Percentiles rank a stretch among this genome's conserved stretches.
phyloP scores from a whole-genome alignment of 1,140 invertebrate genomes.

The Zaprionus camerounensis region DNA sequence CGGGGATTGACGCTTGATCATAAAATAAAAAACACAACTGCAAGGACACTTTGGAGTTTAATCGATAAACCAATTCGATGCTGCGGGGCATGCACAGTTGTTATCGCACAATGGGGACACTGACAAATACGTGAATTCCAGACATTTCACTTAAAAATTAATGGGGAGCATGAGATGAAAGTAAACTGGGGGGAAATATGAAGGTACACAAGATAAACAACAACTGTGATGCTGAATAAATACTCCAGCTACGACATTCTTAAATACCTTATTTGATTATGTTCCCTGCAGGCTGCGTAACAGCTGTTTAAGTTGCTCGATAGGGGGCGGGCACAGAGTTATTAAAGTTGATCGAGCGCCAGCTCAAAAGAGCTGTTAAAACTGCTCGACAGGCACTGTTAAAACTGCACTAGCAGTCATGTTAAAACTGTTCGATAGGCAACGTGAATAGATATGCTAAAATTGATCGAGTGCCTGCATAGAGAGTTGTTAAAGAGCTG shows the following conservation, averaged over 20 bases:
- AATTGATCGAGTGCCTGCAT: no score
- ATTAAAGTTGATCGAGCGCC: background rate
- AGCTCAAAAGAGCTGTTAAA: background rate
- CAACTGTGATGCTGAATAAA: background rate
- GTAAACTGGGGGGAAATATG: slow-evolving; percentile 10
- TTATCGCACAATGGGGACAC: slow-evolving; percentile 3
- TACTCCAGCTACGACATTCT: background rate
- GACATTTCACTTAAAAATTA: background rate
- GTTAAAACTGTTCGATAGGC: background rate
- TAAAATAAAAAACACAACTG: background rate
- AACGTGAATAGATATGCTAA: background rate
- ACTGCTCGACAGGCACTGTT: background rate
- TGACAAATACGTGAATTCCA: slow-evolving; percentile 7
- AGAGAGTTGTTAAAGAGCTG: no score
- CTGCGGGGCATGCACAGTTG: background rate
- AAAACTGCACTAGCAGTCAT: background rate
- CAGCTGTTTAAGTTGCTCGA: background rate
- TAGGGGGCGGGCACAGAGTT: background rate
- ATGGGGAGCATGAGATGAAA: background rate
- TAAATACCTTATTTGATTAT: background rate
- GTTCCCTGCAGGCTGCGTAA: background rate
- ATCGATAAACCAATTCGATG: slow-evolving; percentile 32
- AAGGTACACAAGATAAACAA: background rate
- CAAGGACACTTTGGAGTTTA: slow-evolving; percentile 12
- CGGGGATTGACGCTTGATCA: slow-evolving; percentile 29